Conservation (phyloP, 2,888 invertebrate genomes). For the Acrocera orbiculus region DNA sequence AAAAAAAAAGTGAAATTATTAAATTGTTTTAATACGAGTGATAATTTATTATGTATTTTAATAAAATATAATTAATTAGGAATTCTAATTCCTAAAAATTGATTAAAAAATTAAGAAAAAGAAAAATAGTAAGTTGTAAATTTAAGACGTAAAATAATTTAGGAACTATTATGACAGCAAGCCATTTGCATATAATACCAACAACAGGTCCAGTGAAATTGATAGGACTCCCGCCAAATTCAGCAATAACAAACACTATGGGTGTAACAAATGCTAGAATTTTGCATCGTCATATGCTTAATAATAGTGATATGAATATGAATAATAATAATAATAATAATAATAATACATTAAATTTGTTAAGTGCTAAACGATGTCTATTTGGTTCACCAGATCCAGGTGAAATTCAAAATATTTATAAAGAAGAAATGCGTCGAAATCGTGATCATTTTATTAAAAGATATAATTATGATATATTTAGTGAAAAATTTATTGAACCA, state of each 20-base stretch:
- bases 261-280: conserved; percentile 6
- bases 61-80: too few relatives aligned
- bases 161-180: conserved; percentile 8
- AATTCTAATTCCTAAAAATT: too few relatives aligned
- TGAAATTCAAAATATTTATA: conserved; percentile 4
- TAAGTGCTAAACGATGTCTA: conserved; percentile 8
- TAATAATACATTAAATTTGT: conserved; percentile 2
- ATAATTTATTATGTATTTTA: too few relatives aligned
- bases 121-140: too few relatives aligned
- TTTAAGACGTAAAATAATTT: too few relatives aligned
- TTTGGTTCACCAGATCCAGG: conserved; percentile 8
- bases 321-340: background rate
- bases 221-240: conserved; percentile 5
- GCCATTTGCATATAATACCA: conserved; percentile 7
- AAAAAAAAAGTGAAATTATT: too few relatives aligned
- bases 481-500: conserved; percentile 3
- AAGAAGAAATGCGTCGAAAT: conserved; percentile 6
- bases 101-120: too few relatives aligned
- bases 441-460: conserved; percentile 3
- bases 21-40: too few relatives aligned
- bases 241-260: conserved; percentile 4
- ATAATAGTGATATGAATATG: conserved; percentile 1
- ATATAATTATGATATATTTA: conserved; percentile 4
- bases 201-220: conserved; percentile 6
- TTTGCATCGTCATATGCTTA: conserved; percentile 4